Evolutionary conservation across 2,888 invertebrate species (phyloP), one percentile per base, ranked within the genome.

Genomic region (Ommatoiulus sabulosus): DNA sequence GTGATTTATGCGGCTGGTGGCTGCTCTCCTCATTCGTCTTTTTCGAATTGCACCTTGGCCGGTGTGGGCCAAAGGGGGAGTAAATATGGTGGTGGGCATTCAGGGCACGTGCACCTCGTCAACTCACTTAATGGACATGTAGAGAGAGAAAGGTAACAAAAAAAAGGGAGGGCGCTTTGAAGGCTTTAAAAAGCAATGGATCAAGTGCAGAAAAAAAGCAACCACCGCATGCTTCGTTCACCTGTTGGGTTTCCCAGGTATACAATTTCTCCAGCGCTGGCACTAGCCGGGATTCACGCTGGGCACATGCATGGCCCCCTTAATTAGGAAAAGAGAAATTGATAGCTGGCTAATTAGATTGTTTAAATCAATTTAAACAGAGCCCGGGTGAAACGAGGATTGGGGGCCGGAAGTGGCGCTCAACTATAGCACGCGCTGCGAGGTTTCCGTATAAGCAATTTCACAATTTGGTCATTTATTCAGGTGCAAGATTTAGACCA

Each of bases 61-160:
- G 24, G 72, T 72, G 72, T 72, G 72, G 72, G 72, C 72, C 72
- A 24, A 24, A 48, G 24, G 72, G 72, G 72, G 72, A 15, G 72
- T 7, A 72, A 48, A 72, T 72, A 72, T 72, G 24, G 24, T 8
- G 72, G 72, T 24, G 72, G 72, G 72, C 72, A 72, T 72, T 72
- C 72, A 72, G 72, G 72, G 72, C 72, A 72, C 72, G 72, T 72
- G 72, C 72, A 72, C 72, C 72, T 72, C 72, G 72, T 72, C 72
- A 72, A 72, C 72, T 72, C 72, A 72, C 72, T 72, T 72, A 72
- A 72, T 72, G 72, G 72, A 72, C 72, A 72, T 72, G 72, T 72
- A 72, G 72, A 72, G 72, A 72, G 72, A 72, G 72, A 24, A 24
- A 72, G 72, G 72, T 72, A 72, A 72, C 72, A 72, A 72, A 72